These are phyloP conservation scores for Caenorhabditis parvicauda DNA, from an alignment of 2,888 invertebrate species.

Conservation along the genomic window DNA sequence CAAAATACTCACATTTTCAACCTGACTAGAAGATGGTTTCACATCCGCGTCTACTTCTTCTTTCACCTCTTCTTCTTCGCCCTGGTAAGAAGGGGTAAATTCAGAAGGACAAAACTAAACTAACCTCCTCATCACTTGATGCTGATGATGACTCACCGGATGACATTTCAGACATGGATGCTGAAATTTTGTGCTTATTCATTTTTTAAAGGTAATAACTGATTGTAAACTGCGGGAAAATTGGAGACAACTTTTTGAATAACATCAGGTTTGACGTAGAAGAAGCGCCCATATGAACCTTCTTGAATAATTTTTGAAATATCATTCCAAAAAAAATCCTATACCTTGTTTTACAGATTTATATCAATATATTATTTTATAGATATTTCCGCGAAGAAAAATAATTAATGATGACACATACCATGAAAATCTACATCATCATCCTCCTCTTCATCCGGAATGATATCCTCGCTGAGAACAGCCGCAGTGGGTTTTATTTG, in stretches of 20 bases:
- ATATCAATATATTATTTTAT: neutral
- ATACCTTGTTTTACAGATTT: neutral
- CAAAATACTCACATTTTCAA: too few relatives aligned
- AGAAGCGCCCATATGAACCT: neutral
- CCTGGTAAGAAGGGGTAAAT: slow-evolving; percentile 9
- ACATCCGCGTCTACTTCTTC: slow-evolving; percentile 8
- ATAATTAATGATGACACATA: neutral
- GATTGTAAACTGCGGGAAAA: too few relatives aligned
- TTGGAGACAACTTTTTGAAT: too few relatives aligned
- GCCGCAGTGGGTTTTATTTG: slow-evolving; percentile 57
- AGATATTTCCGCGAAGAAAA: neutral
- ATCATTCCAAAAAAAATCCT: neutral
- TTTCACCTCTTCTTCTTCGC: slow-evolving; percentile 44
- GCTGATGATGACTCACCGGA: slow-evolving; percentile 3
- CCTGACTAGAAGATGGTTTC: neutral
- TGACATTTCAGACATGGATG: slow-evolving; percentile 3
- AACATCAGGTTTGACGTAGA: too few relatives aligned
- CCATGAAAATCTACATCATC: slow-evolving; percentile 53
- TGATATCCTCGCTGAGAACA: slow-evolving; percentile 22
- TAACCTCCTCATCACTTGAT: neutral
- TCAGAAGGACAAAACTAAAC: neutral
- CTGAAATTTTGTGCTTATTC: neutral
- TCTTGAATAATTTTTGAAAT: neutral
- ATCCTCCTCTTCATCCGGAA: slow-evolving; percentile 36
- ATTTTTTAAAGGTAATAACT: too few relatives aligned